phyloP scores from a whole-genome alignment of 2,113 vertebrate genomes.

The Paramormyrops kingsleyae region DNA sequence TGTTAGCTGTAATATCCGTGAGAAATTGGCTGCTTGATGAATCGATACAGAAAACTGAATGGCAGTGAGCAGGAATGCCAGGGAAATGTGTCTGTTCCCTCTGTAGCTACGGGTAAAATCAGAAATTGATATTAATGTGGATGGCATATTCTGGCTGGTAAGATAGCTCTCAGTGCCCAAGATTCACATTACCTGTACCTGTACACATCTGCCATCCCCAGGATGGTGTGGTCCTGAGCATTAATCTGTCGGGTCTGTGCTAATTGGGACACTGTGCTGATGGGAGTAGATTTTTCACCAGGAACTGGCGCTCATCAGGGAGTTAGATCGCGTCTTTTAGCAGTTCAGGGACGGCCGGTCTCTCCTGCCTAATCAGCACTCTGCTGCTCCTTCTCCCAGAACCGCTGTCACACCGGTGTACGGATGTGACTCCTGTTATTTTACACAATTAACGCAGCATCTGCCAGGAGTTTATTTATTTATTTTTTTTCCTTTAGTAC shows the following conservation, averaged over 20 bases:
- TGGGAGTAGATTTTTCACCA: slow-evolving; percentile 40
- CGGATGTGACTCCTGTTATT: background rate
- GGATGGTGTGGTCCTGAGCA: background rate
- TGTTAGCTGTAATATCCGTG: background rate
- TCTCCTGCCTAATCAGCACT: slow-evolving; percentile 14
- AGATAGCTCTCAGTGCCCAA: background rate
- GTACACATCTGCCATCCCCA: background rate
- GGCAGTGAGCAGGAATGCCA: background rate
- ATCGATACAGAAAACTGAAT: background rate
- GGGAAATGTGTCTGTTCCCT: background rate
- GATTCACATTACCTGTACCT: background rate
- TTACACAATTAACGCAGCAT: background rate
- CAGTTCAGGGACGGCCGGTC: slow-evolving; percentile 1
- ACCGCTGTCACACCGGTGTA: background rate
- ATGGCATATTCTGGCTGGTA: background rate
- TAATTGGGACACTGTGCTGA: slow-evolving; percentile 29
- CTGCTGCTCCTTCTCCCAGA: background rate
- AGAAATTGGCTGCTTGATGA: background rate
- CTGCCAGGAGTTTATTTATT: background rate
- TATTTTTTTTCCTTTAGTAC: too few relatives aligned
- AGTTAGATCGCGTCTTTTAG: slow-evolving; percentile 12
- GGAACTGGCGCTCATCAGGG: slow-evolving; percentile 39
- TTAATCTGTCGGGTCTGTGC: slow-evolving; percentile 25
- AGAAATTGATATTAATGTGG: background rate
- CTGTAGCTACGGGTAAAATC: background rate